Evolutionary conservation across 92 coral and sea anemone species (phyloP), one percentile per base, ranked within the genome.

Genomic region (Paramuricea clavata): DNA sequence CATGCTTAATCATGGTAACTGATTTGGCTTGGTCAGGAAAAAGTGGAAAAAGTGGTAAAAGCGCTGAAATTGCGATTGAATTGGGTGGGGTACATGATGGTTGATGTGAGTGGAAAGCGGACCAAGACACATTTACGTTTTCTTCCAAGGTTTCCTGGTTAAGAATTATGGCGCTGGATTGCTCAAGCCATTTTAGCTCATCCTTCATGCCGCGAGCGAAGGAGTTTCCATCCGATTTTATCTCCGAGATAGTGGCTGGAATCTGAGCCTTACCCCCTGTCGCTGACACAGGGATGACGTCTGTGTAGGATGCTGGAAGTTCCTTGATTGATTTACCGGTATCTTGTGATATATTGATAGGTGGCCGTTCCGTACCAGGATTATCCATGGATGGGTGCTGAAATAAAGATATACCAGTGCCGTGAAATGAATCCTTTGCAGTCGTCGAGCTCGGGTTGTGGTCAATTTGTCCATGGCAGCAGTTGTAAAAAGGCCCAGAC

Each of bases 381-480:
- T 2, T 28, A 8, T 85, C 90, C 26, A 28, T 22, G 30, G 85
- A 75, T 22, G 90, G 76, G 27, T 87, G 91, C 86, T 90, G 94
- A 43, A 91, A 91, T 0, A 91, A 32, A n/a, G 91, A 88, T 16
- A 90, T 83, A 1, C 89, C 89, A 39, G 91, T 86, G 16, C 91
- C 95, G 47, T 93, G 93, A 39, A 93, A 90, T 6, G 95, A 93
- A 33, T 84, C 91, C 12, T 50, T 43, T 0, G 94, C 85, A 3
- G 97, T 93, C 3, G 92, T 88, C 0, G 94, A 93, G 31, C 85
- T 86, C 21, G 97, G 97, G 60, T 86, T 93, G 49, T 89, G 94
- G 85, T 91, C 93, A 12, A 91, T 88, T 65, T 93, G 42, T 75
- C 92, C 92, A 85, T 78, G 85, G 90, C 12, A 86, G 52, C 52